Base-by-base conservation (phyloP, 1,140 invertebrate species). In the Drosophila sechellia region DNA sequence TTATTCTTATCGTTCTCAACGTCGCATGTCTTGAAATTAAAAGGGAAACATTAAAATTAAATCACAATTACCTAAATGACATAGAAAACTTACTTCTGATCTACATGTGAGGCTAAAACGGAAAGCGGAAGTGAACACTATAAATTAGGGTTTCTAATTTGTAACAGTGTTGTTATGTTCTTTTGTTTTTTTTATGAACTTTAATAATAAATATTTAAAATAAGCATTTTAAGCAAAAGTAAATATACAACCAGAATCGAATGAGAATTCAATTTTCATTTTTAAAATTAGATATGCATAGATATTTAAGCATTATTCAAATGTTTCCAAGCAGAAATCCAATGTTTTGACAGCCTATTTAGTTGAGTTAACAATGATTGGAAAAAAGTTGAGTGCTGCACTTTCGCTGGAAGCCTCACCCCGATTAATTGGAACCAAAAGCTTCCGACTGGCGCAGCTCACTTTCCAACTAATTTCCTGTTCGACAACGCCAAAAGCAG, bases 391-490 rank as follows among this genome's bases (percentile, higher is more conserved):
- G 8, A 31, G 17, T 15, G 49, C 49, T 13, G 65, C 65, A 55
- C 46, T 69, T 68, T 69, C 66, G 66, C 8, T 70, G 25, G 48
- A 74, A 57, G 70, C 72, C 46, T 27, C 70, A 20, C 59, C 71
- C 66, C 15, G 20, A 25, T 53, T 53, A 53, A 37, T 63, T 35
- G 37, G 12, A 56, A 37, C n/a, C 50, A 53, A 61, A 53, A 42
- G 68, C 68, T 53, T 72, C 56, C 70, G 70, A 27, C 54, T 42
- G 60, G 20, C 27, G 22, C 54, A 64, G 59, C 48, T 39, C 46
- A 37, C 20, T 53, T 58, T 60, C 22, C 46, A 81, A 63, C 76
- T 70, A 37, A 74, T 70, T 71, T 74, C 53, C 56, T 56, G 57
- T 63, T 59, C 8, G 72, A 64, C 60, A 76, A 60, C 54, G 78